These are phyloP conservation scores for Triplophysa tibetana DNA, from an alignment of 2,113 vertebrate species.

Conservation along the genomic window DNA sequence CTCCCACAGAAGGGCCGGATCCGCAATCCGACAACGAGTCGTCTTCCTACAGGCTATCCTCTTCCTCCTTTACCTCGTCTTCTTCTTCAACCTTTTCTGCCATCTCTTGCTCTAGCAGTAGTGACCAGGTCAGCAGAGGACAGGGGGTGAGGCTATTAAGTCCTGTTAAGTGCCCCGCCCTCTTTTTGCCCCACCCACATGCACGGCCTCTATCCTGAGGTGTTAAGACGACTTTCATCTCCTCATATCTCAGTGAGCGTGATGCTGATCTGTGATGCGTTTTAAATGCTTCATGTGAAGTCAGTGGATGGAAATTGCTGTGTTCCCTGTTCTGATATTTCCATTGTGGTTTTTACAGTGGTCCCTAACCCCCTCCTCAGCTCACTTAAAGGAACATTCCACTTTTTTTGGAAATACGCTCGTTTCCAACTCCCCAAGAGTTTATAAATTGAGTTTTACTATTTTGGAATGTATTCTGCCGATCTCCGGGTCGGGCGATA, in stretches of 20 bases:
- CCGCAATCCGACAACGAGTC: conserved; percentile 69
- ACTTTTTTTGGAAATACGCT: too few relatives aligned
- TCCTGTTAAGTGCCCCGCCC: neutral
- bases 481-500: too few relatives aligned
- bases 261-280: neutral
- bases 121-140: conserved; percentile 74
- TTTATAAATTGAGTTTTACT: too few relatives aligned
- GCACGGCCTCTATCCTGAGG: conserved; percentile 32
- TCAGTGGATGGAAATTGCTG: neutral
- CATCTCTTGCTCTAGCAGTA: conserved; percentile 73
- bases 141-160: conserved; percentile 57
- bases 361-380: too few relatives aligned
- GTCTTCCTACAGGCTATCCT: conserved; percentile 72
- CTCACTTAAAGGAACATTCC: too few relatives aligned
- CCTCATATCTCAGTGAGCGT: neutral
- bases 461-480: too few relatives aligned
- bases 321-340: neutral
- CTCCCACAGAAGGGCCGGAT: conserved; percentile 72
- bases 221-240: neutral
- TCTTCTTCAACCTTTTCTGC: conserved; percentile 72
- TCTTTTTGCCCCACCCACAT: conserved; percentile 13
- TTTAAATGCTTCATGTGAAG: neutral
- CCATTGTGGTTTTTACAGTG: neutral
- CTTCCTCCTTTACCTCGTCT: conserved; percentile 62
- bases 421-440: too few relatives aligned